Evolutionary conservation across 2,888 invertebrate genomes (phyloP), one percentile per base, ranked within the genome.

Genomic region (Drosophila ustulata): DNA sequence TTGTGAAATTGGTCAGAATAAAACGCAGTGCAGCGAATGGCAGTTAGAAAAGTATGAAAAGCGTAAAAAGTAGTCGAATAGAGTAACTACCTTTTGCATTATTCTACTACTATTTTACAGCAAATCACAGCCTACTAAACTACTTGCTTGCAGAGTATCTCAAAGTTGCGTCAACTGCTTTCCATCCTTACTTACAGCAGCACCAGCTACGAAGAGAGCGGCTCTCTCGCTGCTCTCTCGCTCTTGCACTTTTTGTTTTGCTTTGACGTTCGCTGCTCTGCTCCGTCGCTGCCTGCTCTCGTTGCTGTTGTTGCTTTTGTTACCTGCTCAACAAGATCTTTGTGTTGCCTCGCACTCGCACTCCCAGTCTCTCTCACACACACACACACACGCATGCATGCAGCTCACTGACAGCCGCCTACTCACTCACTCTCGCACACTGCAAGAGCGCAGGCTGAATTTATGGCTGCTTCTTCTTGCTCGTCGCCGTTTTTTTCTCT

Each of bases 231-330:
- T 78, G 72, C 72, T 61, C 37, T 49, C 41, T 49, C 23, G 26
- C 41, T 49, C 45, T 34, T 80, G 75, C 70, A 68, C 58, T 88
- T 90, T 90, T 91, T 90, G 91, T 90, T 90, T 90, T 90, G 91
- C 85, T 91, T 91, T 50, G 37, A 53, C 78, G 74, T 90, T 90
- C 90, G 88, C 70, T 75, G 74, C 73, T 80, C 79, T 87, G 73
- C 52, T 11, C 23, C 49, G 18, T 28, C 59, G 50, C 41, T 68
- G 63, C 46, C 46, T 65, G 52, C 46, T 51, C 37, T 55, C 72
- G 61, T 64, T 75, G 63, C 11, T 18, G 39, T 34, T 28, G 28
- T 61, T 73, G 66, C 70, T 66, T 62, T 66, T 80, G 61, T 71
- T 85, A 76, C 88, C 86, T 84, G 82, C 85, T 82, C 71, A 84